These are phyloP conservation scores for Diorhabda carinulata DNA, from an alignment of 1,140 invertebrate species.

Conservation along the genomic window DNA sequence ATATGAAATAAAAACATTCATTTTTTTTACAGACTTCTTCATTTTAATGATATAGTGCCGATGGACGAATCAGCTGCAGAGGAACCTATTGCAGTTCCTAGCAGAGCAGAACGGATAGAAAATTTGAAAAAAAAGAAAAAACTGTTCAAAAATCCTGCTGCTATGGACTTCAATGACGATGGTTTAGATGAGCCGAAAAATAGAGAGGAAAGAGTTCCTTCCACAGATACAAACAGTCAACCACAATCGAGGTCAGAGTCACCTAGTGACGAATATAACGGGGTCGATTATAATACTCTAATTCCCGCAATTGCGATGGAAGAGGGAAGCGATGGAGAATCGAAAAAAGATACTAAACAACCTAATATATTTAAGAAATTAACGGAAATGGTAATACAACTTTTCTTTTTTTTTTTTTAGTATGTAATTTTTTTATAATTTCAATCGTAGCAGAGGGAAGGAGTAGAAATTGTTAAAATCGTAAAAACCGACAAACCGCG, in stretches of 20 bases:
- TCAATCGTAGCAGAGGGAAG: slow-evolving; percentile 26
- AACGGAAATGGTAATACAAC: background rate
- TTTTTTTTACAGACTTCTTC: slow-evolving; percentile 56
- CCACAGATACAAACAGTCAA: slow-evolving; percentile 33
- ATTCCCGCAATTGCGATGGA: slow-evolving; percentile 46
- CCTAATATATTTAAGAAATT: background rate
- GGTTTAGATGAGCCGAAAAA: slow-evolving; percentile 12
- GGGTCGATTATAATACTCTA: slow-evolving; percentile 45
- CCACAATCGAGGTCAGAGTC: slow-evolving; percentile 39
- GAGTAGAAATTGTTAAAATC: slow-evolving; percentile 40
- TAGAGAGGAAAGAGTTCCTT: slow-evolving; percentile 33
- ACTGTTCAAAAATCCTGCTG: slow-evolving; percentile 39
- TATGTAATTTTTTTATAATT: background rate
- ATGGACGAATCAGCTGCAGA: slow-evolving; percentile 59
- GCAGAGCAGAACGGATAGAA: slow-evolving; percentile 49
- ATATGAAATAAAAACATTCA: slow-evolving; percentile 3
- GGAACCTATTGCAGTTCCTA: slow-evolving; percentile 46
- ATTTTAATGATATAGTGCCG: slow-evolving; percentile 65
- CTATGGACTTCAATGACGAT: slow-evolving; percentile 8
- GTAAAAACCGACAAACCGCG: slow-evolving; percentile 33
- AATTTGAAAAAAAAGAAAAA: slow-evolving; percentile 49
- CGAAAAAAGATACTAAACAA: slow-evolving; percentile 31
- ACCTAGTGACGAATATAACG: slow-evolving; percentile 35
- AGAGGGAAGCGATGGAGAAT: slow-evolving; percentile 41
- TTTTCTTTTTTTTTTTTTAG: background rate